A percentile compares a stretch with the other conserved stretches of the same genome.
Evolutionary conservation across 2,113 vertebrate species (phyloP).

Genomic region (Halichoerus grypus): DNA sequence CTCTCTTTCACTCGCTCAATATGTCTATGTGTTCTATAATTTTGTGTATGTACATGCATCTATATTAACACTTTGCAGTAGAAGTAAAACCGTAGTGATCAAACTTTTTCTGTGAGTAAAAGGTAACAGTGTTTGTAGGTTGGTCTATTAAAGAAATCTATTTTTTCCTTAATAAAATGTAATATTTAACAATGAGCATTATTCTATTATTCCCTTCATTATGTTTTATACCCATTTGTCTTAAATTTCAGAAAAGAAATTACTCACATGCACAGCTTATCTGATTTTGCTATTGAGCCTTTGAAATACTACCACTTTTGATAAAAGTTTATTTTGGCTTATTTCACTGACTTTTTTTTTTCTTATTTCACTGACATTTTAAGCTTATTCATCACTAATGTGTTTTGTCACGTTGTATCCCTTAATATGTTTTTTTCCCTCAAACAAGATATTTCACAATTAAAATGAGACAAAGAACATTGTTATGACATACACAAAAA

Average conservation of each 20-base stretch:
- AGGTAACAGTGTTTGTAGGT: neutral
- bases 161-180: neutral
- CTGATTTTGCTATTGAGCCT: neutral
- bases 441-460: neutral
- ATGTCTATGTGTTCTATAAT: neutral
- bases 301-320: neutral
- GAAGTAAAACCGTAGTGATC: neutral
- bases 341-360: neutral
- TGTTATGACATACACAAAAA: neutral
- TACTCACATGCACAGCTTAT: neutral
- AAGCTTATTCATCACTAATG: neutral
- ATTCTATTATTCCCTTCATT: neutral
- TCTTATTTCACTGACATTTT: neutral
- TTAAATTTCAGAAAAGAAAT: neutral
- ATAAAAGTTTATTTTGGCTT: neutral
- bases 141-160: neutral
- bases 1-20: neutral
- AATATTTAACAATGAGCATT: neutral
- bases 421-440: neutral
- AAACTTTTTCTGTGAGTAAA: neutral
- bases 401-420: neutral
- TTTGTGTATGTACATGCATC: too few relatives aligned
- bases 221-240: neutral
- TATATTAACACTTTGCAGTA: neutral
- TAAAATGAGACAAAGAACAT: neutral